Base-by-base conservation (phyloP, 1,140 invertebrate genomes). In the Eriosoma lanigerum region DNA sequence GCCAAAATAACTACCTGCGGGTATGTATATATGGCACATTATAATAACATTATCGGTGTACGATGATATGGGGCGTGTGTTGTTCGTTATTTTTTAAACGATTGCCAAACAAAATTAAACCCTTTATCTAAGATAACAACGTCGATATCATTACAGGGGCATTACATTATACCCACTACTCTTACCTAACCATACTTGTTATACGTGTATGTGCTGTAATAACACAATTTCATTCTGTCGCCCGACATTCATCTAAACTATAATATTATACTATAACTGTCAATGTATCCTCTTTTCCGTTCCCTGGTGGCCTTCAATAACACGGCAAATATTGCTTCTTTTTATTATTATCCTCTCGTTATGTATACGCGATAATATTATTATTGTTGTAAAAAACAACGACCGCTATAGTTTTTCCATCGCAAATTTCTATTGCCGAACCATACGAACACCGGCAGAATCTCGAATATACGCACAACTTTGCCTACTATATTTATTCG, bases 351-450 rank as follows among this genome's bases (percentile, higher is more conserved):
- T 46, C 21, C 21, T 17, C 32, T 17, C 38, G 64, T 68, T 68
- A 68, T 24, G 46, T 46, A 15, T 21, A 24, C 3, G 10, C n/a
- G 9, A 19, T 21, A 26, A 21, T 58, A 58, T 24, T 8, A 21
- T 58, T n/a, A 6, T 17, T 46, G 21, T 48, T 48, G 21, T 68
- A 68, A 68, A 68, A 68, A 68, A 68, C 66, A 68, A 68, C 66
- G 66, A 68, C 3, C 44, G 9, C 64, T 32, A n/a, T 64, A 44
- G 62, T 64, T 38, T 64, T 38, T 38, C 19, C n/a, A 38, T 44
- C 19, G 0, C 32, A 4, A 44, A 64, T 38, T 64, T 64, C 19
- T 24, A 10, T 62, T 60, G 21, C 17, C 32, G 8, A 19, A 44
- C 4, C 24, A 13, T 60, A 3, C 19, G 19, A 64, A 64, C 32